A percentile compares a stretch with the other conserved stretches of the same genome.
Conservation (phyloP, 2,113 vertebrate species). For the Catharus bicknelli region DNA sequence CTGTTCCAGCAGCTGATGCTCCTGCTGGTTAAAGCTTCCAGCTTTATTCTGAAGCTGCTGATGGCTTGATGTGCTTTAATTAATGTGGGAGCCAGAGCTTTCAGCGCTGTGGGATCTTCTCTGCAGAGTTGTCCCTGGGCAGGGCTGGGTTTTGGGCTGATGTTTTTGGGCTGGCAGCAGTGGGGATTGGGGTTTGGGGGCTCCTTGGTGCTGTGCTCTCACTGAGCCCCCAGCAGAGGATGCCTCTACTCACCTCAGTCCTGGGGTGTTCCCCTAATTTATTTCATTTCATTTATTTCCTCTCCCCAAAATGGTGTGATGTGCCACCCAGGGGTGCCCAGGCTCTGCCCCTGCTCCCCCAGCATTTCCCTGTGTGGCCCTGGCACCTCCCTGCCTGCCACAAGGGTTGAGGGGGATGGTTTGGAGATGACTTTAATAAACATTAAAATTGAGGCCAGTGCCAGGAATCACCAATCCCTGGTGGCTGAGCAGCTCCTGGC, state of each 20-base stretch:
- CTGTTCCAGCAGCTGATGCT: background rate
- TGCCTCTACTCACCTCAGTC: accelerated
- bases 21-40: background rate
- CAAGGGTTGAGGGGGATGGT: accelerated
- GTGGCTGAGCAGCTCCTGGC: background rate
- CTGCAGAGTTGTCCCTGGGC: background rate
- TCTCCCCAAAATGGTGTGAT: background rate
- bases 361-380: background rate
- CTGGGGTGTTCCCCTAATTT: background rate
- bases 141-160: background rate
- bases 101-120: background rate
- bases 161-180: background rate
- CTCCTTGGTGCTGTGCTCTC: background rate
- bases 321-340: too few relatives aligned
- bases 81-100: background rate
- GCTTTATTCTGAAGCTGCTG: background rate
- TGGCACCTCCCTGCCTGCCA: background rate
- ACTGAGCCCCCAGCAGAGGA: background rate
- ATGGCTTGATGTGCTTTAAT: background rate
- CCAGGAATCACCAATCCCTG: accelerated
- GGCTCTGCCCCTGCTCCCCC: background rate
- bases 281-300: background rate
- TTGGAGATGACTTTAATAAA: accelerated
- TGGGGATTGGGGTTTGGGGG: background rate
- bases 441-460: accelerated